Evolutionary conservation across 2,888 invertebrate genomes (phyloP), one percentile per base, ranked within the genome.

Genomic region (Lepidocyrtinus sp.): DNA sequence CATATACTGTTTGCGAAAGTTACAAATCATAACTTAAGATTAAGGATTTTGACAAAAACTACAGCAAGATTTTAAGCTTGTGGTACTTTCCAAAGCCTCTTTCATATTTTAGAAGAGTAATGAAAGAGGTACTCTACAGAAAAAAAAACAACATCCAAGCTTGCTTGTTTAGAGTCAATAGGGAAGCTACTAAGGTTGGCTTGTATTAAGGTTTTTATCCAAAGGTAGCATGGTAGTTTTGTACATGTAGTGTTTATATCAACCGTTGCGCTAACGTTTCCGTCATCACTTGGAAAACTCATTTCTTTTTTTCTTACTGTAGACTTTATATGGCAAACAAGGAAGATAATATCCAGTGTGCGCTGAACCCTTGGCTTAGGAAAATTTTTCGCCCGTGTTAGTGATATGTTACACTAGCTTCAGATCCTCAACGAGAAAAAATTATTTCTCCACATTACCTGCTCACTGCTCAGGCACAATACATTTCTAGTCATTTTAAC

Each of bases 271-370:
- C 36, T 36, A 36, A 36, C 36, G 12, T 12, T 36, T 36, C 36
- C 36, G 36, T 36, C 36, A 36, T 36, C 36, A 36, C 36, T 36
- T 36, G 36, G 36, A 36, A 36, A 36, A 55, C 15, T 2, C 55
- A 55, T 55, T 55, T n/a, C 9, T 17, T 55, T n/a, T 55, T n/a
- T n/a, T n/a, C 55, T 55, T 36, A n/a, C 55, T 36, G 36, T 36
- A 36, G 36, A 36, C 36, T 5, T 36, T 12, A n/a, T n/a, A 5
- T 36, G 36, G 36, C 36, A 36, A n/a, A 55, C 2, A 55, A n/a
- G n/a, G n/a, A 55, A 55, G 55, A 55, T n/a, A 55, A 5, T 36
- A 36, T 36, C 36, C 55, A n/a, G n/a, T n/a, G 9, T 55, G 17
- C 7, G 12, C 55, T n/a, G 55, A 55, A 55, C 5, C 55, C 55